Percentiles rank a stretch among this genome's conserved stretches.
Conservation (phyloP, 2,797 vertebrate genomes). For the Acridotheres tristis region DNA sequence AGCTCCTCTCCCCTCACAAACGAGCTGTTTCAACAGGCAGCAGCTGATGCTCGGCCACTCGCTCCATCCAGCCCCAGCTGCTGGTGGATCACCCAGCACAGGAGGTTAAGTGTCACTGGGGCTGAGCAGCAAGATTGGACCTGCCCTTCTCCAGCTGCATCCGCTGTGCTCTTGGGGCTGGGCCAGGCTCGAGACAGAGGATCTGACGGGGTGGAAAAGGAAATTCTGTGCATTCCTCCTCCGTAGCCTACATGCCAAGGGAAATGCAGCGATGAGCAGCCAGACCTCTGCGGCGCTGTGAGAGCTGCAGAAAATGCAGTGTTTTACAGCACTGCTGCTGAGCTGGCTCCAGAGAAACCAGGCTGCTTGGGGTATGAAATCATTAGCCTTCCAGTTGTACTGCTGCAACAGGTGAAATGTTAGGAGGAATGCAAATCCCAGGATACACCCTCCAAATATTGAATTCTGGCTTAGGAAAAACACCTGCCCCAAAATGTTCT, state of each 20-base stretch:
- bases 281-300: background rate
- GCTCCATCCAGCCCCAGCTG: conserved; percentile 8
- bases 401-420: conserved; percentile 16
- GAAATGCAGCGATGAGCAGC: conserved; percentile 46
- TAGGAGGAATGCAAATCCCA: background rate
- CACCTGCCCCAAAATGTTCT: conserved; percentile 67
- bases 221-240: conserved; percentile 77
- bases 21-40: background rate
- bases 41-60: conserved; percentile 22
- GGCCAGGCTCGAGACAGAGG: conserved; percentile 72
- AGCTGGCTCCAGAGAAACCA: background rate
- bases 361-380: background rate
- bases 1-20: background rate
- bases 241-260: conserved; percentile 55
- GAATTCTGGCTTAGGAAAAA: conserved; percentile 56
- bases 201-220: conserved; percentile 73
- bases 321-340: background rate
- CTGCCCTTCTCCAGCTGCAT: conserved; percentile 76
- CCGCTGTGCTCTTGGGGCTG: conserved; percentile 66
- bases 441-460: background rate
- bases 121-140: conserved; percentile 55
- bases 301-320: background rate
- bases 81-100: background rate
- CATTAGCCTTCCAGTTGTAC: background rate
- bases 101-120: conserved; percentile 53